A percentile compares a stretch with the other conserved stretches of the same genome.
Evolutionary conservation across 2,888 invertebrate species (phyloP).

Genomic region (Cheilosia vulpina): DNA sequence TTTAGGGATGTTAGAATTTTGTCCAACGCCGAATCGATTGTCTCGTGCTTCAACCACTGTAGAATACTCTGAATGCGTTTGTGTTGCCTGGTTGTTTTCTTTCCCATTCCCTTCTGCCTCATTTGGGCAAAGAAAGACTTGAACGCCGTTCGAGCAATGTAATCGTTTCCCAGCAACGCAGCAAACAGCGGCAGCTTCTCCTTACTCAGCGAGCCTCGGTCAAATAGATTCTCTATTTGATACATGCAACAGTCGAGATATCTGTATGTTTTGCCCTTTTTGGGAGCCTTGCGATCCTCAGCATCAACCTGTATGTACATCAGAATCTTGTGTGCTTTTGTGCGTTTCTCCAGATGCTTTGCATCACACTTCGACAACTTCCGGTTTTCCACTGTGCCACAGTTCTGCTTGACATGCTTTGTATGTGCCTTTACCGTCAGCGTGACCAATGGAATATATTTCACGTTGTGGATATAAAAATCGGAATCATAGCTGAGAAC

Average conservation of each 20-base stretch:
- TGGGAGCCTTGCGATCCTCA: conserved; percentile 64
- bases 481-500: conserved; percentile 97
- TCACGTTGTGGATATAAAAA: conserved; percentile 94
- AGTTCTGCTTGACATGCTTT: conserved; percentile 75
- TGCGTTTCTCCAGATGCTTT: conserved; percentile 80
- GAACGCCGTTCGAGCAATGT: conserved; percentile 88
- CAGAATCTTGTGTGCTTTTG: conserved; percentile 78
- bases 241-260: conserved; percentile 88
- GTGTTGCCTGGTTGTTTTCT: conserved; percentile 86
- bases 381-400: conserved; percentile 69
- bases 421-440: conserved; percentile 85
- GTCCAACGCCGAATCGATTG: conserved; percentile 87
- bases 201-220: conserved; percentile 87
- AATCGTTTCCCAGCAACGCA: conserved; percentile 95
- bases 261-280: conserved; percentile 78
- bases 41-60: conserved; percentile 90
- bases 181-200: conserved; percentile 91
- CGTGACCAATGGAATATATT: conserved; percentile 91
- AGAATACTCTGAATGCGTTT: conserved; percentile 89
- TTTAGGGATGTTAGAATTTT: conserved; percentile 88
- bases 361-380: conserved; percentile 78
- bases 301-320: conserved; percentile 76
- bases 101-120: conserved; percentile 83
- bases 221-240: conserved; percentile 88
- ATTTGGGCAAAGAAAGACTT: conserved; percentile 88